Base-by-base conservation (phyloP, 2,113 vertebrate genomes). In the Formicarius rufipectus region DNA sequence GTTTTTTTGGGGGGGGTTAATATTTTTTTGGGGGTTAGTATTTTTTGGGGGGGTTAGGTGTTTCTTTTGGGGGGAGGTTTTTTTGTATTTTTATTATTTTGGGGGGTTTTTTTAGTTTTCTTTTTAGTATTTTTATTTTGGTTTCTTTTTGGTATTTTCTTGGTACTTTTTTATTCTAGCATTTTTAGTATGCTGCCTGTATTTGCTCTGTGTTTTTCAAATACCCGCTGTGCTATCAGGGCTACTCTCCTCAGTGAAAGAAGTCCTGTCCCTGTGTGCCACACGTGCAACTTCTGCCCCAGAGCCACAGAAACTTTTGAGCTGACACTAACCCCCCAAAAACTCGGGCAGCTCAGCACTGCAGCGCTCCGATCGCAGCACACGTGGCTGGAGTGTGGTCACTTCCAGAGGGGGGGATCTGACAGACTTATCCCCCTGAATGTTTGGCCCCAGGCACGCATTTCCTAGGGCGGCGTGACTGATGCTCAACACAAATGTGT, bases 351-450 rank as follows among this genome's bases (percentile, higher is more conserved):
- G 11, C 33, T 59, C 42, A 63, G 50, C 44, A 39, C 60, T 25
- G 18, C 9, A 19, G 12, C 18, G 12, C 3, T 30, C 71, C 42
- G 37, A 63, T 60, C 62, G 18, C 22, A 81, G 25, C 9, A 53
- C 22, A 10, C 1, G 0, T 47, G 4, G 13, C 12, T 55, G 35
- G 27, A 84, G 47, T 18, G 11, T 3, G 1, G 19, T 58, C 12
- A 2, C 21, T 59, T n/a, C 6, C 1, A 13, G 39, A n/a, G 27
- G 33, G 33, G 49, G 30, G 20, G 15, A 15, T 15, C 22, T 42
- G 21, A 9, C 14, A 74, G 50, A 27, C 44, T 45, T 42, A 42
- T 4, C 18, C 9, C 11, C 11, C 50, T 17, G 74, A 55, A 37
- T 1, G 0, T 71, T 82, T 74, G 42, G 9, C 35, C 14, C 84